Evolutionary conservation across 2,113 vertebrate species (phyloP).

Genomic region (Pipa parva): DNA sequence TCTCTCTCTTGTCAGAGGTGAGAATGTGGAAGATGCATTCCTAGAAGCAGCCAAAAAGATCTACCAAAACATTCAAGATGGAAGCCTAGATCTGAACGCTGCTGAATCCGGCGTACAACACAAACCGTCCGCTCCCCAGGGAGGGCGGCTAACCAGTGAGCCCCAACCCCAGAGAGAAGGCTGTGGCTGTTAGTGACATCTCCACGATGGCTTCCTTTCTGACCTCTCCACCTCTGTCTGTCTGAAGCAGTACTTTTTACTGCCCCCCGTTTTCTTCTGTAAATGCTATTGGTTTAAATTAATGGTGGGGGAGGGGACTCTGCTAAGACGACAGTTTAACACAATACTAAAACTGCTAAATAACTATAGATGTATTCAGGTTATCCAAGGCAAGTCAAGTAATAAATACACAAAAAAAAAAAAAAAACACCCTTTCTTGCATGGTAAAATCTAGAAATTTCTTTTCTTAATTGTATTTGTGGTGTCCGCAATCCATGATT

Average conservation of each 20-base stretch:
- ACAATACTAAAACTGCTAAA: slow-evolving; percentile 80
- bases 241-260: slow-evolving; percentile 61
- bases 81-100: slow-evolving; percentile 94
- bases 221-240: slow-evolving; percentile 70
- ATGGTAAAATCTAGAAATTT: slow-evolving; percentile 75
- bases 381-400: slow-evolving; percentile 80
- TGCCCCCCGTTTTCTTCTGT: slow-evolving; percentile 66
- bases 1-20: slow-evolving; percentile 68
- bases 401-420: slow-evolving; percentile 53
- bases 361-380: slow-evolving; percentile 78
- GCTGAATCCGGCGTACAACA: slow-evolving; percentile 95
- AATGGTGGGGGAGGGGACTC: slow-evolving; percentile 57
- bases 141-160: slow-evolving; percentile 85
- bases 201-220: slow-evolving; percentile 49
- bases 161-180: slow-evolving; percentile 89
- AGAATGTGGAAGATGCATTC: slow-evolving; percentile 96
- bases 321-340: slow-evolving; percentile 74
- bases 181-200: slow-evolving; percentile 92
- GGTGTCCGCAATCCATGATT: slow-evolving; percentile 66
- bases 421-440: slow-evolving; percentile 63
- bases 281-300: slow-evolving; percentile 76
- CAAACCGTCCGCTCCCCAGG: slow-evolving; percentile 90
- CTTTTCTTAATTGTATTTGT: slow-evolving; percentile 64
- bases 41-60: slow-evolving; percentile 97
- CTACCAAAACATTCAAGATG: slow-evolving; percentile 98